Conservation (phyloP, 2,888 invertebrate species). For the Cheilosia urbana region DNA sequence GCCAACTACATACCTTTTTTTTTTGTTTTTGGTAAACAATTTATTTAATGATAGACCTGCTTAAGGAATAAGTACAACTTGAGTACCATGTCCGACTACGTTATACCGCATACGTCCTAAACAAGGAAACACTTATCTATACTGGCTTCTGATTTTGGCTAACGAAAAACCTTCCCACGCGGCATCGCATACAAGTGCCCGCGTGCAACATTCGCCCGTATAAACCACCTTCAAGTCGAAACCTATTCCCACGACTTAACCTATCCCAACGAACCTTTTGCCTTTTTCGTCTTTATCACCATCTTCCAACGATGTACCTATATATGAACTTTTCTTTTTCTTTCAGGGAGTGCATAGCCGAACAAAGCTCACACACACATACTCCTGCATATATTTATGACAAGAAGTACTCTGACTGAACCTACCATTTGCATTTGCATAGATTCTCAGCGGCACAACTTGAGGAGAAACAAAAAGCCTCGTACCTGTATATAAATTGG, state of each 20-base stretch:
- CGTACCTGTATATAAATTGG: background rate
- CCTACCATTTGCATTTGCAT: conserved; percentile 42
- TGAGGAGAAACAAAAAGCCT: background rate
- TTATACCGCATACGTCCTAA: too few species aligned
- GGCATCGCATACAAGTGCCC: too few species aligned
- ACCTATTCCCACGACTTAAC: conserved; percentile 65
- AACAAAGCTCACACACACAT: conserved; percentile 23
- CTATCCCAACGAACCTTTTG: conserved; percentile 66
- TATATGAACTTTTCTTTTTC: background rate
- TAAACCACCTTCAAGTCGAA: conserved; percentile 33
- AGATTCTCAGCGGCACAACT: conserved; percentile 1
- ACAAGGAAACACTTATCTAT: background rate
- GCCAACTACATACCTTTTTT: too few species aligned
- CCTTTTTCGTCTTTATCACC: conserved; percentile 41
- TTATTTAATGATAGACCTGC: too few species aligned
- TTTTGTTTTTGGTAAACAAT: too few species aligned
- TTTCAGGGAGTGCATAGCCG: background rate
- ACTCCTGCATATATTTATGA: conserved; percentile 40
- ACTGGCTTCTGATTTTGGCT: background rate
- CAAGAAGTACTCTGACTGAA: conserved; percentile 40
- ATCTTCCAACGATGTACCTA: conserved; percentile 13
- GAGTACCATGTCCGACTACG: too few species aligned
- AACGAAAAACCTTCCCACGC: conserved; percentile 4
- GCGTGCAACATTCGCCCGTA: conserved; percentile 19
- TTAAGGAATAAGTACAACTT: too few species aligned